A percentile compares a stretch with the other conserved stretches of the same genome.
Conservation (phyloP, 2,113 vertebrate species). For the Promerops cafer region DNA sequence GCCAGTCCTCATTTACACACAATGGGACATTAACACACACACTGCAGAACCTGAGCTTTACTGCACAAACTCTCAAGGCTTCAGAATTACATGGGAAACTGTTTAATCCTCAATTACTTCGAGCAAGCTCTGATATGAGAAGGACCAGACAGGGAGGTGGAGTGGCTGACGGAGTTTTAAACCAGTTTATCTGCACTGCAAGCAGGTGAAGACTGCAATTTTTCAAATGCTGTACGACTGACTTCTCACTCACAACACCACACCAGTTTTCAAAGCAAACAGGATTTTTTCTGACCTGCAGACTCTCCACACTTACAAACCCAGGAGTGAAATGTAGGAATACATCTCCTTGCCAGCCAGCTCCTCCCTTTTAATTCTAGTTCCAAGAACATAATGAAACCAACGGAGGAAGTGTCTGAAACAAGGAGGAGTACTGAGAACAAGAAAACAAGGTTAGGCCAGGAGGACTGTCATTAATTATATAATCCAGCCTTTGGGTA, state of each 20-base stretch:
- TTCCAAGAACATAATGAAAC: conserved; percentile 60
- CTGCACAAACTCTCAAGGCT: not conserved
- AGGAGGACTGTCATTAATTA: conserved; percentile 30
- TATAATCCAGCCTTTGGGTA: conserved; percentile 35
- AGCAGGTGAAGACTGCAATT: not conserved
- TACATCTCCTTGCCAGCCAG: conserved; percentile 5
- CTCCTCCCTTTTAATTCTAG: conserved; percentile 60
- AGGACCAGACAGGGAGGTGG: not conserved
- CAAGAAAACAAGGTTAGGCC: conserved; percentile 51
- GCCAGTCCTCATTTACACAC: conserved; percentile 13
- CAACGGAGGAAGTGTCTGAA: conserved; percentile 58
- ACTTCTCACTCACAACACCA: not conserved
- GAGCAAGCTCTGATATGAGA: not conserved
- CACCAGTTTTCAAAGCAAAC: not conserved
- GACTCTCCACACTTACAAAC: not conserved
- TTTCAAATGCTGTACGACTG: not conserved
- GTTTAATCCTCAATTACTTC: not conserved
- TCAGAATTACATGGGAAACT: not conserved
- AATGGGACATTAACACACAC: not conserved
- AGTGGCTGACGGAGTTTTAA: not conserved
- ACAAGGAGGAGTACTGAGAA: conserved; percentile 44
- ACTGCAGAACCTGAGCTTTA: not conserved
- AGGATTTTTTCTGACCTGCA: not conserved
- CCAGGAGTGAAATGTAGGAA: not conserved
- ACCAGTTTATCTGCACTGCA: not conserved